Conservation (phyloP, 2,797 vertebrate genomes). For the Sebastes trivittatus region DNA sequence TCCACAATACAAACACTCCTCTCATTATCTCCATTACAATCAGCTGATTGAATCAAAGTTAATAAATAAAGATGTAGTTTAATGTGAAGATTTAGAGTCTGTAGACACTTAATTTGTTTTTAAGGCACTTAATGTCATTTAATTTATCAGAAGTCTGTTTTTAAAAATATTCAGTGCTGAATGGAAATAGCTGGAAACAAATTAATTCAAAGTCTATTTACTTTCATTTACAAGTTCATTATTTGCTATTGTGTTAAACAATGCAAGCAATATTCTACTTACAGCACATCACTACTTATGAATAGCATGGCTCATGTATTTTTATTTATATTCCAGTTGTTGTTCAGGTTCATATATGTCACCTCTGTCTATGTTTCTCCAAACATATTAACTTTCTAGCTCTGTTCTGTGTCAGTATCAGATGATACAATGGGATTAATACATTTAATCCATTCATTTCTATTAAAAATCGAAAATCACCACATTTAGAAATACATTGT, state of each 20-base stretch:
- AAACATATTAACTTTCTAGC: background rate
- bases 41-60: background rate
- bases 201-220: background rate
- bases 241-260: background rate
- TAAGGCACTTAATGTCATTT: no score
- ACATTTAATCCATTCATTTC: background rate
- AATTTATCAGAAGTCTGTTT: background rate
- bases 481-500: fast-evolving
- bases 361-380: fast-evolving
- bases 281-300: no score
- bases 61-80: background rate
- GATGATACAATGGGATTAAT: background rate
- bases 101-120: background rate
- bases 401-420: background rate
- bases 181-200: no score
- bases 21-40: conserved; percentile 1
- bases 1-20: background rate
- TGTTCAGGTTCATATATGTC: background rate
- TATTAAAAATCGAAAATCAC: background rate
- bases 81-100: background rate
- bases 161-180: background rate
- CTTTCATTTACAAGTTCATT: background rate
- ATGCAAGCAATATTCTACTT: background rate
- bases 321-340: background rate
- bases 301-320: background rate